Evolutionary conservation across 23 tunicate genomes (phyloP), one percentile per base, ranked within the genome.

Genomic region (Ciona savignyi): DNA sequence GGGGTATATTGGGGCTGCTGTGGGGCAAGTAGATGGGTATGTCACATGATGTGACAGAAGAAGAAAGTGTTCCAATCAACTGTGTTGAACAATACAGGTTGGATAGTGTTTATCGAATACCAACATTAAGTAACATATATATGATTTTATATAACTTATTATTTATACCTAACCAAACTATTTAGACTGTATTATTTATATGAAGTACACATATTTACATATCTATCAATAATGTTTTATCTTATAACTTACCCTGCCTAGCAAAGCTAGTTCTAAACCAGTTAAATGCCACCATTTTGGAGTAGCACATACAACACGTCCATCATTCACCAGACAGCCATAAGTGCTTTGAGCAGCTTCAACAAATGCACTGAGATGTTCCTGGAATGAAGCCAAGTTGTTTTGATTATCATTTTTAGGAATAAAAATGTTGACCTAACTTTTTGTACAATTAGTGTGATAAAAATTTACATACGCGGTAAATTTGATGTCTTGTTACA

Each of bases 231-330:
- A 6, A 42, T 42, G 56, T 42, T 42, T 6, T 42, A 42, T 42
- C 33, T 15, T 11, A 34, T 23, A 66, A 30, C 83, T 72, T 80
- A 91, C 90, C 74, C 86, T 75, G 34, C 86, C 83, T 33, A 91
- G 77, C 30, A 91, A 72, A 42, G 97, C 85, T 66, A 91, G 68
- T 63, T 91, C 97, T 71, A 65, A 71, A 0, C 97, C 97, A 71
- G 83, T 81, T 2, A 91, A 72, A 73, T 76, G 21, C 86, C 97
- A 77, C 97, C 97, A 91, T 32, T 80, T 91, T 32, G 79, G 83
- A 34, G 97, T 85, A 1, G 97, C 97, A 76, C 97, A 91, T 1
- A 91, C 77, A 2, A 91, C 79, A 48, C 74, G 74, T 34, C 97
- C 86, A 70, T 79, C 67, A 4, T 49, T 71, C 22, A 85, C 77